Evolutionary conservation across 2,113 vertebrate species (phyloP), one percentile per base, ranked within the genome.

Genomic region (Catharus bicknelli): DNA sequence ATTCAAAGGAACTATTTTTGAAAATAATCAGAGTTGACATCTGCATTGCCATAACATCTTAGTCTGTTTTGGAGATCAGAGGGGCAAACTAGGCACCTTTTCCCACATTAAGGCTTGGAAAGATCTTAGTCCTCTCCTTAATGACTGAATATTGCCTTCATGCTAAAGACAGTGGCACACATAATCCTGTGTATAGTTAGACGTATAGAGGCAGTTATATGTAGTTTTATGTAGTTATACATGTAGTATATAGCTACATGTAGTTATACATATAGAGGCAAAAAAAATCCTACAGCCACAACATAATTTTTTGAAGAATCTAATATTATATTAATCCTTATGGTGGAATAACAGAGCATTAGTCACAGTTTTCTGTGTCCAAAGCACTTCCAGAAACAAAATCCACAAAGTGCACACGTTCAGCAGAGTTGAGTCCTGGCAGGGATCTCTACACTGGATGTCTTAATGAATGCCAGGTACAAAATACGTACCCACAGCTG

Each of bases 391-490:
- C 67, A 96, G 66, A 79, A 92, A 79, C 12, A 55, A 84, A 90
- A 89, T 43, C 54, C 84, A 86, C 66, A 17, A 81, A 88, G 34
- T 30, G 43, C 53, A 75, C 36, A 4, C 38, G 73, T 92, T 66
- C 7, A 73, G 51, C 30, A 32, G 54, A 73, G 43, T 36, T 0
- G 8, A 40, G 75, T 68, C 70, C 66, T 75, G 81, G 53, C 69
- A 55, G 63, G 59, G 51, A n/a, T 75, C 40, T 63, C 9, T 40
- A 1, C n/a, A 4, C 83, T 70, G 43, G 38, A 42, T 32, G 26
- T 23, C 45, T 57, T 93, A 90, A 90, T 88, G 90, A 94, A 83
- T 77, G 83, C 76, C 94, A 90, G 83, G 58, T 90, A 79, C 77
- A 36, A 58, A 83, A 76, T 29, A 51, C 54, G 11, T 72, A 16